Evolutionary conservation across 2,888 invertebrate species (phyloP).

Genomic region (Scotopteryx bipunctaria): DNA sequence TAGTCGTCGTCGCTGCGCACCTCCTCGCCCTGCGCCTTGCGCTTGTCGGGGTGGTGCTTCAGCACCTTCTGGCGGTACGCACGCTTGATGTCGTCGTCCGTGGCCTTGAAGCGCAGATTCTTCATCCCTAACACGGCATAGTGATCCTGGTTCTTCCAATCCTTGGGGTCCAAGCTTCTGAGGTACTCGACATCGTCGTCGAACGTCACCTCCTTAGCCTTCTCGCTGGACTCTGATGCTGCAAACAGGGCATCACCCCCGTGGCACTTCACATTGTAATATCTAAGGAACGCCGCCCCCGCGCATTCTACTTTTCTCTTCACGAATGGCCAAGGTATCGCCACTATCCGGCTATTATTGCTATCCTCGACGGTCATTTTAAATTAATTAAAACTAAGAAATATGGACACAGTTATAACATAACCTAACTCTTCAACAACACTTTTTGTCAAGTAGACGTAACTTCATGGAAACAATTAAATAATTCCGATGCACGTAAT

Average conservation of each 20-base stretch:
- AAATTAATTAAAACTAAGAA: conserved; percentile 54
- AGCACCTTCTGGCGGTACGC: conserved; percentile 92
- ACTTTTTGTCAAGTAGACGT: conserved; percentile 26
- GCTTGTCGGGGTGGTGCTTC: conserved; percentile 99
- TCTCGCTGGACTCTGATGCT: conserved; percentile 69
- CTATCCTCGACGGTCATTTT: conserved; percentile 73
- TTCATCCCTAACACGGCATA: conserved; percentile 97
- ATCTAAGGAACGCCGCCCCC: conserved; percentile 76
- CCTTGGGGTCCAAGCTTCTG: conserved; percentile 95
- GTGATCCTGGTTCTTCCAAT: conserved; percentile 99
- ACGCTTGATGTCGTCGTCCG: conserved; percentile 96
- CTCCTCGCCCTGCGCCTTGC: conserved; percentile 95
- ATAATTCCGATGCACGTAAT: conserved; percentile 4
- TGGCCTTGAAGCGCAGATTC: conserved; percentile 91
- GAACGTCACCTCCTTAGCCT: conserved; percentile 71
- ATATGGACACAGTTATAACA: conserved; percentile 68
- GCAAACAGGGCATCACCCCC: conserved; percentile 73
- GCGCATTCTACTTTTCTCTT: conserved; percentile 79
- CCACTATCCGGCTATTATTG: conserved; percentile 58
- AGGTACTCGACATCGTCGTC: conserved; percentile 92
- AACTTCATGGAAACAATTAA: conserved; percentile 19
- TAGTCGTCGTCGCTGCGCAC: conserved; percentile 96
- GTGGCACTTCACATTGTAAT: conserved; percentile 77
- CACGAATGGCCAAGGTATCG: conserved; percentile 61
- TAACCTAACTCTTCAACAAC: conserved; percentile 65